These are phyloP conservation scores for Gadus macrocephalus DNA, from an alignment of 2,113 vertebrate species.

Conservation along the genomic window DNA sequence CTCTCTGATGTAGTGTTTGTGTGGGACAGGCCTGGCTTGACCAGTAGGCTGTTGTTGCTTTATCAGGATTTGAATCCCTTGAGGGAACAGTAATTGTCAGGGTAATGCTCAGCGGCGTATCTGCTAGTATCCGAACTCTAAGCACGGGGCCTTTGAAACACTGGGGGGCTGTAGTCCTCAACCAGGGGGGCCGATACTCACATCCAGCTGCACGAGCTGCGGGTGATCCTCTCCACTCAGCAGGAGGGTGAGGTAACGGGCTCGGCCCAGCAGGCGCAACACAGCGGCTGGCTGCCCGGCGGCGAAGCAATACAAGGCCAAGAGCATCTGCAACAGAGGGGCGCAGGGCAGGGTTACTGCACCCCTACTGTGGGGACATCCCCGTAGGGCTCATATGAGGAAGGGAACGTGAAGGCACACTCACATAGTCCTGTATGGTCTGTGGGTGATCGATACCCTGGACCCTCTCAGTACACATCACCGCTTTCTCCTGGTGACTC, in stretches of 20 bases:
- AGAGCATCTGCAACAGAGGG: constrained; percentile 74
- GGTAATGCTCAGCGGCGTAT: too few species aligned
- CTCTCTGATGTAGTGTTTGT: too few species aligned
- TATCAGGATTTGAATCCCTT: background rate
- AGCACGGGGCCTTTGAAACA: background rate
- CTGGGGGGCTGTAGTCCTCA: too few species aligned
- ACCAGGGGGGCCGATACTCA: constrained; percentile 62
- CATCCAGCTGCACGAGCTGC: constrained; percentile 86
- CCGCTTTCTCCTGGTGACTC: constrained; percentile 90
- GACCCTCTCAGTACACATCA: constrained; percentile 88
- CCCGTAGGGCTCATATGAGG: background rate
- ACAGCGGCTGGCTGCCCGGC: constrained; percentile 82
- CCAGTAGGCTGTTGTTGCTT: too few species aligned
- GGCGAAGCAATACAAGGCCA: constrained; percentile 92
- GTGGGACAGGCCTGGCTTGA: too few species aligned
- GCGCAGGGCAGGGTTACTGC: too few species aligned
- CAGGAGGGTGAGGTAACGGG: constrained; percentile 89
- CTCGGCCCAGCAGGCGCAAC: constrained; percentile 84
- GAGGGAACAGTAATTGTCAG: too few species aligned
- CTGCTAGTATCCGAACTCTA: too few species aligned
- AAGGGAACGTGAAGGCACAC: constrained; percentile 1
- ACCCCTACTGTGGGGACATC: too few species aligned
- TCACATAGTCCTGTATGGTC: constrained; percentile 93
- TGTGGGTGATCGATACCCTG: constrained; percentile 89
- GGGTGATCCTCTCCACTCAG: constrained; percentile 92